These are phyloP conservation scores for Imbricaverruca yamaguchii DNA, from an alignment of 2,888 invertebrate genomes.

Conservation along the genomic window DNA sequence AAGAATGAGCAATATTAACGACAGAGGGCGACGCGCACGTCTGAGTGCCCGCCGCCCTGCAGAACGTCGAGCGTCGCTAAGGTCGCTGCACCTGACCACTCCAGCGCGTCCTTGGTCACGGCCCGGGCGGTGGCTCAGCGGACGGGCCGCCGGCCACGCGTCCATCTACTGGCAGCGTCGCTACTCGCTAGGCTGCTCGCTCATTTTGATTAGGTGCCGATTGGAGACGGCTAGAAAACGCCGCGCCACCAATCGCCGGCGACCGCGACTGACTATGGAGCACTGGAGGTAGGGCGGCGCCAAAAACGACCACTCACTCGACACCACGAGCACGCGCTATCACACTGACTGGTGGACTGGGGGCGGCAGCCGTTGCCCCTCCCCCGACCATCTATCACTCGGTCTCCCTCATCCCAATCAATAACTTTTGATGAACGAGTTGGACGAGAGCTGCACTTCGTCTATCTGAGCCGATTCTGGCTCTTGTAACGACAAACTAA, in stretches of 20 bases:
- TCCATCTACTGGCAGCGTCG: neutral
- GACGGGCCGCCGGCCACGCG: neutral
- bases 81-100: no score
- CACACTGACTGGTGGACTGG: no score
- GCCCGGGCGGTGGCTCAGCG: neutral
- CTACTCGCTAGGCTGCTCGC: neutral
- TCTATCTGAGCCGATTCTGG: no score
- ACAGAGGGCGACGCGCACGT: neutral
- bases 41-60: no score
- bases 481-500: no score
- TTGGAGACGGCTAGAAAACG: neutral
- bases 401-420: neutral
- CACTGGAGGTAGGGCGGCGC: neutral
- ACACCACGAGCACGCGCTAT: no score
- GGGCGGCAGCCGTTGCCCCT: no score
- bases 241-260: neutral
- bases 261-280: neutral
- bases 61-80: no score
- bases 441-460: constrained; percentile 5
- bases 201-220: neutral
- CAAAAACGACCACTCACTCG: no score
- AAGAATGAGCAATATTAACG: neutral
- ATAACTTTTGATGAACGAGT: neutral
- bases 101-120: no score
- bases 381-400: no score